These are phyloP conservation scores for Cyanoramphus novaezelandiae DNA, from an alignment of 2,113 vertebrate species.

Conservation along the genomic window DNA sequence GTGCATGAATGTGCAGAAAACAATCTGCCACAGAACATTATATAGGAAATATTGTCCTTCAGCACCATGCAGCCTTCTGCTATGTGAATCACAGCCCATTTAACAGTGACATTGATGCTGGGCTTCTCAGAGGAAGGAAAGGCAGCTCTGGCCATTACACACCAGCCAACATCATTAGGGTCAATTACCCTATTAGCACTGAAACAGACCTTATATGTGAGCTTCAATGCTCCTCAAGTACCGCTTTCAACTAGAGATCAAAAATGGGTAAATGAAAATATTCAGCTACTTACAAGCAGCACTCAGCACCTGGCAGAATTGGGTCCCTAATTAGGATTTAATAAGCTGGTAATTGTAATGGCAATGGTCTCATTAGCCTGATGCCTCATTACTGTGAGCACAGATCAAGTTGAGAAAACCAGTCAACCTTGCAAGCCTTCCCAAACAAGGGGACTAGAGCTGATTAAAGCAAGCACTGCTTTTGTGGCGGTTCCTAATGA, in stretches of 20 bases:
- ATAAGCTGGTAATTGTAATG: conserved; percentile 53
- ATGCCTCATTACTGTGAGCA: conserved; percentile 38
- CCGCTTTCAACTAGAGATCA: neutral
- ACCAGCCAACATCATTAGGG: conserved; percentile 35
- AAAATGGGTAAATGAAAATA: neutral
- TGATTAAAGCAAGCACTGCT: conserved; percentile 28
- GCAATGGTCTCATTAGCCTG: conserved; percentile 53
- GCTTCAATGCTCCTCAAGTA: neutral
- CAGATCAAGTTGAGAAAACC: conserved; percentile 43
- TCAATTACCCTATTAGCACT: conserved; percentile 42
- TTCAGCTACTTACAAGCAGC: neutral
- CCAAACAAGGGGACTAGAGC: neutral
- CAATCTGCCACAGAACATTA: neutral
- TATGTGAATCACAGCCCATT: conserved; percentile 25
- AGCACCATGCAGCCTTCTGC: neutral
- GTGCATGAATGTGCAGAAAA: conserved; percentile 15
- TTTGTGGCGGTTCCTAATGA: conserved; percentile 21
- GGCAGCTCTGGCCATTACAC: conserved; percentile 22
- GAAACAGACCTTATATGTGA: neutral
- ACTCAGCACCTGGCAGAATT: conserved; percentile 22
- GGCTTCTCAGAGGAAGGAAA: neutral
- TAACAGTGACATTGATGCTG: neutral
- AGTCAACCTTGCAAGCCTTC: conserved; percentile 35
- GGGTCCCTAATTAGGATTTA: conserved; percentile 55
- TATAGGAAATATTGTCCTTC: conserved; percentile 27